Conservation (phyloP, 30 jellyfish, hydroid and myxozoan genomes). For the Cassiopea xamachana region DNA sequence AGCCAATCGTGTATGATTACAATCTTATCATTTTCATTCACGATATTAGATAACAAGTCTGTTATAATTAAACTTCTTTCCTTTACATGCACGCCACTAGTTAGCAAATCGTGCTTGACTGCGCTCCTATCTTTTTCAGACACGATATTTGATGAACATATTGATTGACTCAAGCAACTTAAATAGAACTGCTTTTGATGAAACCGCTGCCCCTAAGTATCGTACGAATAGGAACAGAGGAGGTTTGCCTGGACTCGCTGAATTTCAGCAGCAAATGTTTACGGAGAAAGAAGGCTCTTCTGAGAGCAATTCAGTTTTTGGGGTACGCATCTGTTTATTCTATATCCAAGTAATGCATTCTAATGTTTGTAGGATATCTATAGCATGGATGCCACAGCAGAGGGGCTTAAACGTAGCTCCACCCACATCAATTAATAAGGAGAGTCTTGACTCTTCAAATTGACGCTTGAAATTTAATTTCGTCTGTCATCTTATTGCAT, state of each 20-base stretch:
- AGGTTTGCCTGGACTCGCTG: slow-evolving; percentile 55
- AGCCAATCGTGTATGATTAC: too few species aligned
- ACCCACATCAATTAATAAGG: too few species aligned
- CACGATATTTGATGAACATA: slow-evolving; percentile 46
- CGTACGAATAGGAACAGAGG: slow-evolving; percentile 38
- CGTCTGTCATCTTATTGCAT: too few species aligned
- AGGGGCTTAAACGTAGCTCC: too few species aligned
- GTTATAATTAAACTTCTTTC: too few species aligned
- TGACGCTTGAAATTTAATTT: too few species aligned
- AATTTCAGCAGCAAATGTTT: slow-evolving; percentile 43
- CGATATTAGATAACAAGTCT: too few species aligned
- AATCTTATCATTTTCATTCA: too few species aligned
- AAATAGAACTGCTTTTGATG: slow-evolving; percentile 42
- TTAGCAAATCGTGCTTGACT: background rate
- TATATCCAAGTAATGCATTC: background rate
- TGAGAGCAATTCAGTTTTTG: background rate
- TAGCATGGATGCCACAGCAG: too few species aligned
- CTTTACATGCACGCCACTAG: too few species aligned
- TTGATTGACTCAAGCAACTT: slow-evolving; percentile 25
- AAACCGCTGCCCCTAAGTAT: slow-evolving; percentile 31
- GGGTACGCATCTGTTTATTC: background rate
- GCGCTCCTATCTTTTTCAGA: slow-evolving; percentile 4
- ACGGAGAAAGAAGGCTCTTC: slow-evolving; percentile 10
- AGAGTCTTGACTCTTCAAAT: too few species aligned
- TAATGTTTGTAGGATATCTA: too few species aligned